Evolutionary conservation across 35 echinoderm and acorn worm species (phyloP).

Genomic region (Stichopus chloronotus): DNA sequence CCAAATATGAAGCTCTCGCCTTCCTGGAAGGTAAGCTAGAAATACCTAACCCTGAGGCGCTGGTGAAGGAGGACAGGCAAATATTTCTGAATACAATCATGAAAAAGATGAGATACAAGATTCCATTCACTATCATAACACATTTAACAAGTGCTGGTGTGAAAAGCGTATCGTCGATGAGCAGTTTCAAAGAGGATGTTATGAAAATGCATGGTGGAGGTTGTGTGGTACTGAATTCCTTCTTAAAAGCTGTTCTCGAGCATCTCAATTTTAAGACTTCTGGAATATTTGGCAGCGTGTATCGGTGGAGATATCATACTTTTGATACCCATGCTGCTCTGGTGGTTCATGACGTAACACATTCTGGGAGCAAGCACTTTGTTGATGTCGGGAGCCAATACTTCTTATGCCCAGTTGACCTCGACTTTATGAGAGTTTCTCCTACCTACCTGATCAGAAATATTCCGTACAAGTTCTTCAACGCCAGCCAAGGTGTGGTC

Average conservation of each 20-base stretch:
- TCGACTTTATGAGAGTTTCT: neutral
- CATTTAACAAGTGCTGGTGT: neutral
- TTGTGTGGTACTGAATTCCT: neutral
- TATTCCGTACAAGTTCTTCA: conserved; percentile 14
- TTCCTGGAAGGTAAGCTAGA: neutral
- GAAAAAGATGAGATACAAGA: neutral
- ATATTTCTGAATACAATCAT: neutral
- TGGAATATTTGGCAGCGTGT: neutral
- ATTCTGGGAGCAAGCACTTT: neutral
- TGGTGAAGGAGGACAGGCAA: neutral
- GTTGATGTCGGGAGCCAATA: conserved; percentile 3
- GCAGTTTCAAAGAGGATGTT: neutral
- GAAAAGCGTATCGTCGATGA: neutral
- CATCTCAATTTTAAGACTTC: neutral
- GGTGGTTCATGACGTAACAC: neutral
- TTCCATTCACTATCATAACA: conserved; percentile 10
- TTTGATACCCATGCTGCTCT: neutral
- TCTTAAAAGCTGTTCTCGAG: neutral
- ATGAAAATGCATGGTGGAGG: neutral
- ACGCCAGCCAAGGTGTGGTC: neutral
- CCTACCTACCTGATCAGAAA: neutral
- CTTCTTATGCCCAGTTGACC: neutral
- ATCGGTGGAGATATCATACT: neutral
- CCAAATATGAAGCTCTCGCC: neutral
- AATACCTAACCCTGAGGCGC: neutral